Conservation (phyloP, 2,113 vertebrate species). For the Tragelaphus imberbis region DNA sequence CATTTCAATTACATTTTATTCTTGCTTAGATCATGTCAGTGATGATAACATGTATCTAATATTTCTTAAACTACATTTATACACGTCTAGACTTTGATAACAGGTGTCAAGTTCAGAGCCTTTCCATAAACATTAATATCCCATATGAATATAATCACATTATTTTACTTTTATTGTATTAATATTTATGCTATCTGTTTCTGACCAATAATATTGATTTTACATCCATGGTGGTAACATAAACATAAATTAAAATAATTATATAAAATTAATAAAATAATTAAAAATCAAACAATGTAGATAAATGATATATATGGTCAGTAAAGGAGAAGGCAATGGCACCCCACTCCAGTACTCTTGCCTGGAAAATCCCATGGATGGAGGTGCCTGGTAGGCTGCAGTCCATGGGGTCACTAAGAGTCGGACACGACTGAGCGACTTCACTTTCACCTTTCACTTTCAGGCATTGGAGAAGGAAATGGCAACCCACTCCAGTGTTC, state of each 20-base stretch:
- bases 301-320: not conserved
- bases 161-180: not conserved
- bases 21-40: not conserved
- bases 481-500: too few relatives aligned
- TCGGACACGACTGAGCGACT: too few relatives aligned
- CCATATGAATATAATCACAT: not conserved
- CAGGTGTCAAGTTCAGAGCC: not conserved
- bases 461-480: too few relatives aligned
- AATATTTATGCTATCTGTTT: not conserved
- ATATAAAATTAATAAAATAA: not conserved
- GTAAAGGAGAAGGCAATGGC: not conserved
- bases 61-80: not conserved
- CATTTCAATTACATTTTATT: not conserved
- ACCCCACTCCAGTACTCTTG: too few relatives aligned
- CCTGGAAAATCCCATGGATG: too few relatives aligned
- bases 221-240: not conserved
- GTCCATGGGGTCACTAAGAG: too few relatives aligned
- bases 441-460: too few relatives aligned
- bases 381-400: too few relatives aligned
- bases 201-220: not conserved
- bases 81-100: not conserved
- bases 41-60: not conserved
- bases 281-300: not conserved
- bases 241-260: not conserved
- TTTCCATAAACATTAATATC: not conserved